Base-by-base conservation (phyloP, 2,888 invertebrate species). In the Linnaemya vulpina region DNA sequence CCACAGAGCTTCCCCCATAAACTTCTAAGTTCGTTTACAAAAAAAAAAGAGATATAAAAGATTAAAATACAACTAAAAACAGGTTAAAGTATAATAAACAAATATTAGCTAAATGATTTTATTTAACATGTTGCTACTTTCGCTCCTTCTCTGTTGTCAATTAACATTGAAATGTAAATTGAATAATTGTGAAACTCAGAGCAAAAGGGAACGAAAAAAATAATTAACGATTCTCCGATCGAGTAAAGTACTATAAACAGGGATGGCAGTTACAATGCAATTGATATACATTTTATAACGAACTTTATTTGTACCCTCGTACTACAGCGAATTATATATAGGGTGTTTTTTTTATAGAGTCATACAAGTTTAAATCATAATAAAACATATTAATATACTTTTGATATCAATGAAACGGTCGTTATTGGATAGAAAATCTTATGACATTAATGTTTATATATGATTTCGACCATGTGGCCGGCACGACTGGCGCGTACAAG, bases 161-260 rank as follows among this genome's bases (percentile, higher is more conserved):
- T 82, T 85, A 82, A 67, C 85, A 85, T 71, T 75, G 70, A 82
- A 85, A 85, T 85, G 85, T 60, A 65, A 85, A 85, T 85, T 85
- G 38, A 60, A 60, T 60, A 85, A 85, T 85, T 85, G 82, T 82
- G 82, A 82, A 82, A 82, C 58, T 15, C 7, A 46, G 4, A 67
- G 62, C 43, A 22, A 49, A 38, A 49, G 9, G 70, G 13, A 70
- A 22, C 17, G 3, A 30, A 17, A 65, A 46, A 4, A 46, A 46
- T 20, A 77, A 15, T n/a, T 53, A 74, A 53, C 53, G 62, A 79
- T 55, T 71, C 17, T 63, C 13, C 20, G 38, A 5, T 53, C 15
- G 20, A 43, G 10, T 3, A 17, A 58, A 70, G 22, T n/a, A 30
- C 30, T 30, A 3, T 30, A 3, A 30, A 5, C 30, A 30, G 30